These are phyloP conservation scores for Hermaeophaga mercurialis DNA, from an alignment of 2,888 invertebrate genomes.

Conservation along the genomic window DNA sequence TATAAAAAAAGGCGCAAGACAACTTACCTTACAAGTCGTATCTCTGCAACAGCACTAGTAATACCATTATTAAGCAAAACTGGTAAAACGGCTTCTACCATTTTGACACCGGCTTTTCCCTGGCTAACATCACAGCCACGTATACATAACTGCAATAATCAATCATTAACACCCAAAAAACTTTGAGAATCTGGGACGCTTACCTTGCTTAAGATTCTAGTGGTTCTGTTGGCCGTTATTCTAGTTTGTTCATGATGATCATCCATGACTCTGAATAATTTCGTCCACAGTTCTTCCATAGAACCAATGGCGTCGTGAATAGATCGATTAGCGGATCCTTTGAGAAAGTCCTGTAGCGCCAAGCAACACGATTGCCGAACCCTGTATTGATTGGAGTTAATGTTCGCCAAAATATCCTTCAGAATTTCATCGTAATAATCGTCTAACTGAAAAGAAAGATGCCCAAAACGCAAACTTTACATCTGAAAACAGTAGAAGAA, in stretches of 20 bases:
- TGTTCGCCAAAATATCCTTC: conserved; percentile 77
- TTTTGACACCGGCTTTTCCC: conserved; percentile 74
- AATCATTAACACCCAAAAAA: too few relatives aligned
- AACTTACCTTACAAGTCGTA: conserved; percentile 73
- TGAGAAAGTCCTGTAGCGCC: conserved; percentile 83
- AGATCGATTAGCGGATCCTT: conserved; percentile 61
- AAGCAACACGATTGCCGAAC: conserved; percentile 90
- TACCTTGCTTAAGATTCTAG: conserved; percentile 76
- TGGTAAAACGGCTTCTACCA: conserved; percentile 78
- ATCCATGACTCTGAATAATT: conserved; percentile 89
- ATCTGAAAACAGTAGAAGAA: too few relatives aligned
- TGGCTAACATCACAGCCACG: conserved; percentile 70
- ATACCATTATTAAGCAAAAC: conserved; percentile 81
- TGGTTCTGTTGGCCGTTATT: conserved; percentile 73
- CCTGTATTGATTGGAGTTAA: conserved; percentile 86
- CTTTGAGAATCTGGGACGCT: too few relatives aligned
- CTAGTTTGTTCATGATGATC: conserved; percentile 91
- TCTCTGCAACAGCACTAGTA: conserved; percentile 76
- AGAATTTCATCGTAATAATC: conserved; percentile 81
- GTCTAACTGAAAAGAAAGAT: conserved; percentile 71
- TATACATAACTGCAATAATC: conserved; percentile 66
- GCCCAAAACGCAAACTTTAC: too few relatives aligned
- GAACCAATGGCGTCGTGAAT: conserved; percentile 54
- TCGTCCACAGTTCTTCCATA: conserved; percentile 74
- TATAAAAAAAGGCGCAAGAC: not conserved